These are phyloP conservation scores for Microcebus jonahi DNA, from an alignment of 2,113 vertebrate genomes.

Conservation along the genomic window DNA sequence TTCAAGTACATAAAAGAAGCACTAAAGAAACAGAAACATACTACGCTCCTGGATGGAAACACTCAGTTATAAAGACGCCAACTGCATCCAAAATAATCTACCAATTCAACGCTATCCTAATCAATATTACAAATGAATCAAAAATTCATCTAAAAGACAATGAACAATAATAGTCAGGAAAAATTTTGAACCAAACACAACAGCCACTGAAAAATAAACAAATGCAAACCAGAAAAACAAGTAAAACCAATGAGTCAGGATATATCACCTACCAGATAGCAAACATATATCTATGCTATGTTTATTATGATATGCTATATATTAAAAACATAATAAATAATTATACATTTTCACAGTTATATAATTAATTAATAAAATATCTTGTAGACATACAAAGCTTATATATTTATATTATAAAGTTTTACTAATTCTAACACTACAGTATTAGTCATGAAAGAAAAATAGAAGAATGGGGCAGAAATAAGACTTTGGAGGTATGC, in stretches of 20 bases:
- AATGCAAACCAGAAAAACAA: neutral
- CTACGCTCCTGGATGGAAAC: neutral
- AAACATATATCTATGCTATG: neutral
- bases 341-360: neutral
- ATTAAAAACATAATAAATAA: neutral
- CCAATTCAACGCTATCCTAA: neutral
- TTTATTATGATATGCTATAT: neutral
- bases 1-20: neutral
- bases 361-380: neutral
- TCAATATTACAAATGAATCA: neutral
- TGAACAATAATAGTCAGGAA: neutral
- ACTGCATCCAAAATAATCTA: constrained; percentile 5
- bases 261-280: neutral
- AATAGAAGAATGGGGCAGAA: neutral
- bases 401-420: neutral
- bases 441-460: neutral
- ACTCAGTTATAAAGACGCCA: neutral
- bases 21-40: neutral
- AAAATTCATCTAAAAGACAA: neutral
- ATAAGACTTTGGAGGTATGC: neutral
- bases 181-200: neutral
- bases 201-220: neutral
- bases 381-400: neutral
- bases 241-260: neutral
- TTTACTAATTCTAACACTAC: neutral